Evolutionary conservation across 1,140 invertebrate species (phyloP).

Genomic region (Micrasema longulum): DNA sequence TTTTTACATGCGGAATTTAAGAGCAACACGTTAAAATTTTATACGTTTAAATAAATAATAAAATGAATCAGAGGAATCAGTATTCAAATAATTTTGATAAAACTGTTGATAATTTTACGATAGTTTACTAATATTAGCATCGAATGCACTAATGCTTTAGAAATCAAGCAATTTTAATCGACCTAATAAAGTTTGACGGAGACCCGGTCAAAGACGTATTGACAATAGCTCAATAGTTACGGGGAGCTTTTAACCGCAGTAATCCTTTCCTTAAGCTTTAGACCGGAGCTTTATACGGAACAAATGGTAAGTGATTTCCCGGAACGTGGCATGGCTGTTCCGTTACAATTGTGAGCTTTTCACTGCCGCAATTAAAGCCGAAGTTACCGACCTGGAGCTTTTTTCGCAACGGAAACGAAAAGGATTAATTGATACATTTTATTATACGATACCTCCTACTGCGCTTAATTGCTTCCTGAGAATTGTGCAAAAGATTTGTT

Average conservation of each 20-base stretch:
- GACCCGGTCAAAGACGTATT: neutral
- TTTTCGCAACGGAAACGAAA: slow-evolving; percentile 28
- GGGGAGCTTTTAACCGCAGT: slow-evolving; percentile 26
- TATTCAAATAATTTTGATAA: no score
- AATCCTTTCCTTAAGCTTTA: slow-evolving; percentile 17
- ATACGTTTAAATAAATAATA: no score
- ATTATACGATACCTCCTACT: slow-evolving; percentile 32
- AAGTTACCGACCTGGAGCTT: slow-evolving; percentile 23
- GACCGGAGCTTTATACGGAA: slow-evolving; percentile 9
- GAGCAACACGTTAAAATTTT: no score
- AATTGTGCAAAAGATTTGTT: slow-evolving; percentile 27
- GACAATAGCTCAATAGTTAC: slow-evolving; percentile 18
- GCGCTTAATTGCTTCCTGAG: slow-evolving; percentile 26
- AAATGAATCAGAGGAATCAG: no score
- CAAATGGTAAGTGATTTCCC: slow-evolving; percentile 35
- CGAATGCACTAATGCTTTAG: no score
- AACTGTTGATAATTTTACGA: no score
- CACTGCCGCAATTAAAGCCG: slow-evolving; percentile 31
- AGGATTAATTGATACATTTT: slow-evolving; percentile 35
- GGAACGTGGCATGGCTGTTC: slow-evolving; percentile 23
- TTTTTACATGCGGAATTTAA: no score
- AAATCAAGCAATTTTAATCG: no score
- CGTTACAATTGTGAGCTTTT: slow-evolving; percentile 34
- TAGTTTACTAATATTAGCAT: no score
- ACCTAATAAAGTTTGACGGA: no score